Percentiles rank a stretch among this genome's conserved stretches.
Evolutionary conservation across 2,888 invertebrate species (phyloP).

Genomic region (Caenorhabditis drosophilae): DNA sequence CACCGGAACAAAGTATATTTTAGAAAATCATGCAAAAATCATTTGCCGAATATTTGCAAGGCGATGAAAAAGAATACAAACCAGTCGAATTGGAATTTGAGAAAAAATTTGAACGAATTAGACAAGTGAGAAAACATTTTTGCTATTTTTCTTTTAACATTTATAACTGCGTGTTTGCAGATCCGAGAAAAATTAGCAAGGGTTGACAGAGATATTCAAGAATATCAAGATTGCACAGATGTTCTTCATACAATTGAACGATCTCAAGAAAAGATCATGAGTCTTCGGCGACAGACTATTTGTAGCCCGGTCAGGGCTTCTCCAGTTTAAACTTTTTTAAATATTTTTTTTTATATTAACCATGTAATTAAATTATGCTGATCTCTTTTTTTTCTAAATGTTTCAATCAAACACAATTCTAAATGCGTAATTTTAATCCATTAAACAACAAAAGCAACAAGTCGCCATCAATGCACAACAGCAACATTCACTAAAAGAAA

Average conservation of each 20-base stretch:
- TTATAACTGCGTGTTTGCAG: conserved; percentile 1
- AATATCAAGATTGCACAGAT: conserved; percentile 6
- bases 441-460: conserved; percentile 15
- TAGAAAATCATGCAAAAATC: conserved; percentile 15
- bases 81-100: conserved; percentile 11
- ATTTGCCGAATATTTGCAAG: background rate
- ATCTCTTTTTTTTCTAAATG: too few species aligned
- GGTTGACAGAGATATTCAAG: conserved; percentile 1
- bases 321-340: background rate
- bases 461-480: conserved; percentile 12
- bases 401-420: too few species aligned
- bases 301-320: conserved; percentile 1
- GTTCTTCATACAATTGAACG: conserved; percentile 18
- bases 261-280: conserved; percentile 13
- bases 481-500: conserved; percentile 17
- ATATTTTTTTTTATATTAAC: background rate
- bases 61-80: conserved; percentile 2
- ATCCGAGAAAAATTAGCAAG: conserved; percentile 13
- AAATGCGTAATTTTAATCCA: background rate
- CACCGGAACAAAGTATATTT: background rate
- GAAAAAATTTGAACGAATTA: conserved; percentile 17
- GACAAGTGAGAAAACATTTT: conserved; percentile 6
- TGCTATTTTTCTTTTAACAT: background rate
- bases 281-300: conserved; percentile 1
- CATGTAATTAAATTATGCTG: too few species aligned